Evolutionary conservation across 2,113 vertebrate genomes (phyloP).

Genomic region (Platichthys stellatus): DNA sequence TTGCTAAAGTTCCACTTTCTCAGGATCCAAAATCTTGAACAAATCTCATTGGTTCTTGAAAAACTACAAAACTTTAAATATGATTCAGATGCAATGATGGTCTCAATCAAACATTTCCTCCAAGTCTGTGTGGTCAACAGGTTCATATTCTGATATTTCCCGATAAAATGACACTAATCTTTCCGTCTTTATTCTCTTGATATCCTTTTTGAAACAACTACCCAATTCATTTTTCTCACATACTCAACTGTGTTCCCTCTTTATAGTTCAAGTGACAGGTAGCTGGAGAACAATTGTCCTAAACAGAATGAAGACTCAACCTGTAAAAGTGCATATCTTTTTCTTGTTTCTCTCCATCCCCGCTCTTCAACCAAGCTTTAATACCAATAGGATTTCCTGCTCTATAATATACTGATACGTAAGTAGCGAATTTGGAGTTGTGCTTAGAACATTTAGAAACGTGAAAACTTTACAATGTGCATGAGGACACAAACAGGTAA

Average conservation of each 20-base stretch:
- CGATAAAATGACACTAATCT: too few relatives aligned
- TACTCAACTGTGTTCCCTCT: not conserved
- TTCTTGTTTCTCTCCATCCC: not conserved
- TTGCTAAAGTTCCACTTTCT: too few relatives aligned
- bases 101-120: too few relatives aligned
- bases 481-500: not conserved
- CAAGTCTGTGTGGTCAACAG: too few relatives aligned
- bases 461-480: not conserved
- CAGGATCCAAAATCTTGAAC: too few relatives aligned
- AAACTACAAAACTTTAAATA: too few relatives aligned
- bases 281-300: not conserved
- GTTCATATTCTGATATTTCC: too few relatives aligned
- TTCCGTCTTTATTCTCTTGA: too few relatives aligned
- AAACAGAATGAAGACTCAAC: not conserved
- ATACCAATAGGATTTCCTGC: not conserved
- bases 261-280: too few relatives aligned
- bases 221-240: too few relatives aligned
- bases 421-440: not conserved
- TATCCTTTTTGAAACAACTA: not conserved
- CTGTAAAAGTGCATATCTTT: not conserved
- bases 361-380: not conserved
- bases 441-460: not conserved
- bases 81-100: too few relatives aligned
- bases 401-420: not conserved
- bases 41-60: too few relatives aligned